These are phyloP conservation scores for Hypselothyrea guttata DNA, from an alignment of 2,888 invertebrate genomes.

Conservation along the genomic window DNA sequence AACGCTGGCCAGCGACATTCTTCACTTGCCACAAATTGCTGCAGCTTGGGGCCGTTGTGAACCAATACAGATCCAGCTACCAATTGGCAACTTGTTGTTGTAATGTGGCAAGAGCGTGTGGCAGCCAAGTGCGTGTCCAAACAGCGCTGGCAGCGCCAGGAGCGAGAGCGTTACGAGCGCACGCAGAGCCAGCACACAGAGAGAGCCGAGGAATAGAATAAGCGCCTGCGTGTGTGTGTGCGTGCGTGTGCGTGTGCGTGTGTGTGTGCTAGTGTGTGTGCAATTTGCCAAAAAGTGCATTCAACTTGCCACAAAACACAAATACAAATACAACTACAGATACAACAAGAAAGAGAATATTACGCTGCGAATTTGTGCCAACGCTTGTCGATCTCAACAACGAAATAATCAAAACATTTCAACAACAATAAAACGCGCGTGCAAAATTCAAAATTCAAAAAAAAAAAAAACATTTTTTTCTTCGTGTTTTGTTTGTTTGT, in stretches of 20 bases:
- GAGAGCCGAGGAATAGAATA: neutral
- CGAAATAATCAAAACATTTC: constrained; percentile 44
- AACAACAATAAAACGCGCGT: constrained; percentile 32
- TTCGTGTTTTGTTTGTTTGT: constrained; percentile 31
- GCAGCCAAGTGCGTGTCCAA: constrained; percentile 47
- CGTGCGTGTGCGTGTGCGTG: no score
- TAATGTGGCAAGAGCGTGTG: constrained; percentile 55
- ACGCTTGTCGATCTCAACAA: constrained; percentile 37
- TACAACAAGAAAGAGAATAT: constrained; percentile 19
- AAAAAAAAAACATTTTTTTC: constrained; percentile 4
- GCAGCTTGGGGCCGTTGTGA: no score
- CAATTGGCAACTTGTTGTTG: constrained; percentile 31
- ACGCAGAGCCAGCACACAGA: constrained; percentile 64
- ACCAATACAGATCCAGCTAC: no score
- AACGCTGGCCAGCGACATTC: no score
- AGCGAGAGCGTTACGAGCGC: constrained; percentile 60
- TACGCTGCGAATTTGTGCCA: constrained; percentile 30
- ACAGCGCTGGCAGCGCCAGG: constrained; percentile 39
- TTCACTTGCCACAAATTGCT: no score
- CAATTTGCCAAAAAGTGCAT: constrained; percentile 47
- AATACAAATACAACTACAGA: neutral
- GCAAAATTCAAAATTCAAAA: constrained; percentile 38
- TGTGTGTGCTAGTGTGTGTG: no score
- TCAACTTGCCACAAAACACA: constrained; percentile 53
- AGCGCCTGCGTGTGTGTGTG: no score